phyloP scores from a whole-genome alignment of 2,113 vertebrate genomes.

The Mobula hypostoma region DNA sequence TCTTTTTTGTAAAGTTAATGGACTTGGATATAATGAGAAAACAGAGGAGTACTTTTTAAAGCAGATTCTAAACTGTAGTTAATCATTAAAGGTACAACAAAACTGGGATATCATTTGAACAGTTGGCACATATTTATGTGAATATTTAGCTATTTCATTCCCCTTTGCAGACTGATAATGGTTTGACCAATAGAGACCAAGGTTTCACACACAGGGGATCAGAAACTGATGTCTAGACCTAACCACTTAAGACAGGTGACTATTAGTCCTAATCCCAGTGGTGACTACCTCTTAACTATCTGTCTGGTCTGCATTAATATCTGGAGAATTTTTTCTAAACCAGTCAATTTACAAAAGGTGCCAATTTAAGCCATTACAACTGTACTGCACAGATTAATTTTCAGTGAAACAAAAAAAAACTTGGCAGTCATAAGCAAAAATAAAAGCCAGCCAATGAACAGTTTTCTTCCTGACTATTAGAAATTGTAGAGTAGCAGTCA shows the following conservation, averaged over 20 bases:
- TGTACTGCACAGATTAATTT: not conserved
- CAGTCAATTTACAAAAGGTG: not conserved
- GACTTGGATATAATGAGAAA: not conserved
- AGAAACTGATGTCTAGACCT: constrained; percentile 35
- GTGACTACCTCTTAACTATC: constrained; percentile 1
- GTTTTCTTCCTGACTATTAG: not conserved
- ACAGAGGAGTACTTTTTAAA: not conserved
- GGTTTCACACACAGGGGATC: constrained; percentile 18
- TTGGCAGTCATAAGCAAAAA: not conserved
- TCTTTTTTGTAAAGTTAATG: not conserved
- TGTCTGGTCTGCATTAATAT: not conserved
- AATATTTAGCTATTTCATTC: constrained; percentile 8
- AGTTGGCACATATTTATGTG: not conserved
- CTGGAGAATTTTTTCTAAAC: not conserved
- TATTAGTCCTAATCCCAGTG: constrained; percentile 29
- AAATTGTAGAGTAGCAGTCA: not conserved
- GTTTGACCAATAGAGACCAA: constrained; percentile 15
- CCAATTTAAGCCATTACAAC: not conserved
- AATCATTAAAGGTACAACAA: not conserved
- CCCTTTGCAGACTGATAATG: not conserved
- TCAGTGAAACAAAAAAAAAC: not conserved
- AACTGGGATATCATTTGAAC: not conserved
- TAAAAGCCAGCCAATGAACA: not conserved
- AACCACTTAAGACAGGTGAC: constrained; percentile 37
- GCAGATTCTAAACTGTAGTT: not conserved